Evolutionary conservation across 2,888 invertebrate genomes (phyloP), one percentile per base, ranked within the genome.

Genomic region (Diplazon laetatorius): DNA sequence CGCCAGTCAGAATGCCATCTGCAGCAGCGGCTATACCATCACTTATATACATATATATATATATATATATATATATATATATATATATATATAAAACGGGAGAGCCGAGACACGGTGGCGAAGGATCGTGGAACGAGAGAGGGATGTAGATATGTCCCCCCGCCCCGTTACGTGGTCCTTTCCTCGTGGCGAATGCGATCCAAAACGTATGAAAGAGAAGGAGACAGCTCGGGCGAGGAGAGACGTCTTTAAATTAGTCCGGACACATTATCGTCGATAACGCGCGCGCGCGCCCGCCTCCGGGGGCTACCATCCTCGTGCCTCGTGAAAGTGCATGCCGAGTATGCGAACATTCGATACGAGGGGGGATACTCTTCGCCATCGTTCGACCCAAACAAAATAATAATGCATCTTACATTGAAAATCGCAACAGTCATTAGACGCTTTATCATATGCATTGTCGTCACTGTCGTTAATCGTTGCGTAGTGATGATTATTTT

Each of bases 161-260:
- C 30, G 30, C 30, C 30, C 30, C 6, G n/a, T n/a, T n/a, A n/a
- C n/a, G 16, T 2, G 20, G n/a, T 20, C 14, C 16, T 10, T 18
- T n/a, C 25, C 42, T 39, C 52, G 18, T 55, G 12, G 22, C 66
- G 42, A 66, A 55, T 18, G 22, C 14, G 14, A 44, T 42, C 39
- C 30, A 76, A 62, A 62, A 57, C 63, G 52, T 44, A 46, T 16
- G 16, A 60, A 52, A 52, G 63, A 69, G 44, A 70, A 71, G 44
- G 74, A n/a, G n/a, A 69, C 75, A 76, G 72, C 44, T 63, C 68
- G 73, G 84, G 82, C 82, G 82, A 82, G 83, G 85, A 84, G 86
- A 86, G 87, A 88, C 88, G 89, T 88, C 87, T 87, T 88, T 89
- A 88, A 90, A 90, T 90, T 90, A 90, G 89, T 88, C 85, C 86